A percentile compares a stretch with the other conserved stretches of the same genome.
Evolutionary conservation across 1,140 invertebrate species (phyloP).

Genomic region (Drosophila serrata): DNA sequence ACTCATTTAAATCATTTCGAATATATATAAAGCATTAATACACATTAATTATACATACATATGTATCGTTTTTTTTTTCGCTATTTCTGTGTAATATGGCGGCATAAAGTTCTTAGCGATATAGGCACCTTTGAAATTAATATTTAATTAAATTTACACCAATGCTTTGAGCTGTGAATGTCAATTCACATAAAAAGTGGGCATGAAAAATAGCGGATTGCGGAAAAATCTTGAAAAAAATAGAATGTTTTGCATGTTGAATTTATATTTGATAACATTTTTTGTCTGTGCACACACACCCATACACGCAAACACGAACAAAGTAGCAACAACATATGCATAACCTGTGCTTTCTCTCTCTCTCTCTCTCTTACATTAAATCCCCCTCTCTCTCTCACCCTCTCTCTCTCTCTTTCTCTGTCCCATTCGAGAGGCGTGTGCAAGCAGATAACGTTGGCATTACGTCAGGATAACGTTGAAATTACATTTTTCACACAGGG

Average conservation of each 20-base stretch:
- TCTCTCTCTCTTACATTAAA: not conserved
- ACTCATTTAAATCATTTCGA: not conserved
- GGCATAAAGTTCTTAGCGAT: constrained; percentile 7
- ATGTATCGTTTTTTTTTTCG: not conserved
- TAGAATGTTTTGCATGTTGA: not conserved
- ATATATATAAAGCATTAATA: constrained; percentile 3
- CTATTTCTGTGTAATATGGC: not conserved
- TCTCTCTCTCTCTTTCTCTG: not conserved
- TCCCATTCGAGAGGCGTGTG: constrained; percentile 51
- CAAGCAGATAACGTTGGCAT: constrained; percentile 80
- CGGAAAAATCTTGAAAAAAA: not conserved
- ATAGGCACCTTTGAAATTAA: not conserved
- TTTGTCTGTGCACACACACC: constrained; percentile 18
- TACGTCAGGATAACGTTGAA: constrained; percentile 82
- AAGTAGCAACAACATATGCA: constrained; percentile 66
- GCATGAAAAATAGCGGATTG: not conserved
- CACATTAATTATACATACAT: not conserved
- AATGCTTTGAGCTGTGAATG: not conserved
- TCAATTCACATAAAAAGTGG: not conserved
- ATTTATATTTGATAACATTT: constrained; percentile 21
- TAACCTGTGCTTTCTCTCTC: constrained; percentile 23
- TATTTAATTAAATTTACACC: constrained; percentile 11
- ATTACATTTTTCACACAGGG: constrained; percentile 80
- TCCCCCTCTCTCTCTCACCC: not conserved
- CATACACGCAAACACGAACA: not conserved